Base-by-base conservation (phyloP, 30 jellyfish, hydroid and myxozoan species). In the Nemopilema nomurai region DNA sequence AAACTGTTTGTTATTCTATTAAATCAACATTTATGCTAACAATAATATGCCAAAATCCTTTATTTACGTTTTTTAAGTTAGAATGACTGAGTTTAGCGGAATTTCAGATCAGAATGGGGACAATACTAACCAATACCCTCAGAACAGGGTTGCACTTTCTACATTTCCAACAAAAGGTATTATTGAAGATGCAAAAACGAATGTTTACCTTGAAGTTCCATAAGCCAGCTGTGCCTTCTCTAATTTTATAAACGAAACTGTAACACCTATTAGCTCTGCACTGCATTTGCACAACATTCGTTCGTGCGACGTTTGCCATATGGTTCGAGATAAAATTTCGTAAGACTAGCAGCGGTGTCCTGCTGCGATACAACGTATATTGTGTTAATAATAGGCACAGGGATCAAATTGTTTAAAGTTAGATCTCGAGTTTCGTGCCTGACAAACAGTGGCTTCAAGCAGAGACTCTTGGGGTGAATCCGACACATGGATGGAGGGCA, bases 161-260 rank as follows among this genome's bases (percentile, higher is more conserved):
- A 6, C 9, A 41, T 41, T 41, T 41, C 13, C 57, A 41, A 3
- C 6, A 41, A 41, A 6, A 41, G 13, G 13, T 6, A 6, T 41
- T 13, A 3, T 13, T 41, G 13, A 3, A 41, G 13, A 41, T 3
- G 57, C 57, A 41, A 13, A 41, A 3, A 41, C 13, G 6, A 6
- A 41, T 41, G 13, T 22, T 70, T 24, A 70, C 80, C 80, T 70
- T 70, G 80, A 70, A 70, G 80, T 70, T 70, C 80, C 80, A 70
- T 67, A 21, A 41, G 31, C 4, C 9, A 23, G 24, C 50, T 27
- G 13, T 28, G 50, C 23, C 64, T 0, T 16, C 49, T 26, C 17
- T 57, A 8, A 27, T 23, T 28, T 8, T 30, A 1, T 18, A 62
- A 70, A 70, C n/a, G n/a, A 41, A 41, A 41, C 6, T 6, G 57